A percentile compares a stretch with the other conserved stretches of the same genome.
These are phyloP conservation scores for Drosophila punjabiensis DNA, from an alignment of 1,140 invertebrate species.

Conservation along the genomic window DNA sequence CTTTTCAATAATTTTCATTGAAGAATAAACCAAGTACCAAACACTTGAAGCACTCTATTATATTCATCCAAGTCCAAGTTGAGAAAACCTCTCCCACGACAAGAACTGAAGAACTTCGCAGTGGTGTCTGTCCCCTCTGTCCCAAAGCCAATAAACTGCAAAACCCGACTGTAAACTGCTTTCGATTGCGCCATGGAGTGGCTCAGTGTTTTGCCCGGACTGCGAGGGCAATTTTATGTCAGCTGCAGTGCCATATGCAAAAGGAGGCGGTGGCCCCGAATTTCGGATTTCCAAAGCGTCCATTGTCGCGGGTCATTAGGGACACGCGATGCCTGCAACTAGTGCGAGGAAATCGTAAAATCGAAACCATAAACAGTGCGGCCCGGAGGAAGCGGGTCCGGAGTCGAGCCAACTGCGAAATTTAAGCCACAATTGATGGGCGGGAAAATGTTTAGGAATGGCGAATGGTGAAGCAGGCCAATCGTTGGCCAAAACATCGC, in stretches of 20 bases:
- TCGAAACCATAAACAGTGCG: constrained; percentile 28
- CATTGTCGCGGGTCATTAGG: constrained; percentile 57
- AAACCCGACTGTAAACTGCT: constrained; percentile 24
- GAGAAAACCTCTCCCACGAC: constrained; percentile 4
- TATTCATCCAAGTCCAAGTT: neutral
- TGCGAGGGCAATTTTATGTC: constrained; percentile 56
- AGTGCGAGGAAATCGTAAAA: constrained; percentile 47
- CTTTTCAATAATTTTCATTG: neutral
- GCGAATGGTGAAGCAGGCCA: constrained; percentile 3
- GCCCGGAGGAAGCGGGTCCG: neutral
- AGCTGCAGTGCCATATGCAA: constrained; percentile 60
- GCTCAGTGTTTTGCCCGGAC: constrained; percentile 19
- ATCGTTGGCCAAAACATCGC: constrained; percentile 7
- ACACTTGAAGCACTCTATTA: neutral
- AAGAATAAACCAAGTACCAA: neutral
- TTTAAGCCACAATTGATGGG: constrained; percentile 49
- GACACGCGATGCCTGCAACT: constrained; percentile 60
- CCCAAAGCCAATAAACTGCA: constrained; percentile 45
- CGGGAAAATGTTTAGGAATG: constrained; percentile 37
- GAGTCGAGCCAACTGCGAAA: constrained; percentile 21
- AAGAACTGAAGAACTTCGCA: neutral
- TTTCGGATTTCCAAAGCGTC: constrained; percentile 50
- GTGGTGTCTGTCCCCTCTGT: neutral
- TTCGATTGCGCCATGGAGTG: constrained; percentile 16
- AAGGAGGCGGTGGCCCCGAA: constrained; percentile 57